Evolutionary conservation across 92 coral and sea anemone species (phyloP), one percentile per base, ranked within the genome.

Genomic region (Porites cylindrica): DNA sequence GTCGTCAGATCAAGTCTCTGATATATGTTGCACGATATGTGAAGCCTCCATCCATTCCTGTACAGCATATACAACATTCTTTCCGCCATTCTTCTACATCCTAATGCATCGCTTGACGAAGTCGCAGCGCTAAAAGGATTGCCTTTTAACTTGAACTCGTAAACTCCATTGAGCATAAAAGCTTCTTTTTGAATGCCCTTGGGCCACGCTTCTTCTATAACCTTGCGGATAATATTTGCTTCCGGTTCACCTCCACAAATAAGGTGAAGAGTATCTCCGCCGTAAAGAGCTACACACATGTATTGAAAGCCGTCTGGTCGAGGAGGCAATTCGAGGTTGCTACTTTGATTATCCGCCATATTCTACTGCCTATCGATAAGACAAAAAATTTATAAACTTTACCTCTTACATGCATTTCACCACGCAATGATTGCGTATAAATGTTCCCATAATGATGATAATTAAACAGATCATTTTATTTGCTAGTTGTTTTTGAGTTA

Each of bases 21-120:
- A 13, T 88, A 82, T 50, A 93, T 80, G 60, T 80, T 79, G 38
- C 76, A 73, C 2, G 94, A 63, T 8, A 80, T 47, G 12, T 74
- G 72, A 18, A 93, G 62, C 58, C 81, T 72, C 90, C 92, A 93
- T 23, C 96, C 96, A 32, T 81, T 83, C 11, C 81, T 71, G 72
- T 90, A 62, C 8, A 93, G 81, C 20, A 64, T 81, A 73, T 88
- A 78, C 6, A 93, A 78, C 32, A 93, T 90, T 76, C 68, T 70
- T 43, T 73, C 47, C 17, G 89, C 76, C 88, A 93, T 78, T 72
- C 86, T 73, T 24, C 90, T 83, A 7, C 88, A 60, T 19, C 24
- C 66, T 5, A 80, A 65, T 17, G 92, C 87, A 8, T 26, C 64
- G 1, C 6, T 69, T 4, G 69, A 32, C 14, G 84, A 8, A 20